These are phyloP conservation scores for Intellagama lesueurii DNA, from an alignment of 2,797 vertebrate species.

Conservation along the genomic window DNA sequence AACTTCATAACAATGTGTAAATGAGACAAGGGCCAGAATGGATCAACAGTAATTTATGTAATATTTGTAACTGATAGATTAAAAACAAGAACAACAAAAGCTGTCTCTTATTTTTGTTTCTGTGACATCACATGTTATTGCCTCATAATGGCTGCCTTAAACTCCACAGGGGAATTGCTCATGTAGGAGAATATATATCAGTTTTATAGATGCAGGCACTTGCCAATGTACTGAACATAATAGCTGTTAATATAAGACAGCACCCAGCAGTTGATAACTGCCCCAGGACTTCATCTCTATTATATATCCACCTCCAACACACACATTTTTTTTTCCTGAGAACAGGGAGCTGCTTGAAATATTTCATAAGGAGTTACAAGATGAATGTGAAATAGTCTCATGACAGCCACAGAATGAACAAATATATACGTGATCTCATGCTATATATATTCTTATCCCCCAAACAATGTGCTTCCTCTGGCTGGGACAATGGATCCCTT, in stretches of 20 bases:
- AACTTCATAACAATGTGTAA: no score
- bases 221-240: background rate
- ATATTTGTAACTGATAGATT: no score
- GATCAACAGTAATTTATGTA: no score
- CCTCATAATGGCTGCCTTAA: background rate
- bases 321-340: conserved; percentile 4
- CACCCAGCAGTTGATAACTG: background rate
- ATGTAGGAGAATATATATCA: background rate
- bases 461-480: background rate
- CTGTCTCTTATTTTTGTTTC: background rate
- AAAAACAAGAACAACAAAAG: no score
- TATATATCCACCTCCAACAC: background rate
- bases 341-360: background rate
- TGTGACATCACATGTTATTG: background rate
- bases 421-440: background rate
- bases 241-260: conserved; percentile 23
- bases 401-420: conserved; percentile 36
- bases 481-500: background rate
- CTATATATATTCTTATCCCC: background rate
- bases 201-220: background rate
- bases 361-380: background rate
- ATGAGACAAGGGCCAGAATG: no score
- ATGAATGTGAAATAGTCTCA: conserved; percentile 28
- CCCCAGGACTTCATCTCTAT: background rate
- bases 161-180: background rate